Base-by-base conservation (phyloP, 2,888 invertebrate species). In the Fissipunctia ypsillon region DNA sequence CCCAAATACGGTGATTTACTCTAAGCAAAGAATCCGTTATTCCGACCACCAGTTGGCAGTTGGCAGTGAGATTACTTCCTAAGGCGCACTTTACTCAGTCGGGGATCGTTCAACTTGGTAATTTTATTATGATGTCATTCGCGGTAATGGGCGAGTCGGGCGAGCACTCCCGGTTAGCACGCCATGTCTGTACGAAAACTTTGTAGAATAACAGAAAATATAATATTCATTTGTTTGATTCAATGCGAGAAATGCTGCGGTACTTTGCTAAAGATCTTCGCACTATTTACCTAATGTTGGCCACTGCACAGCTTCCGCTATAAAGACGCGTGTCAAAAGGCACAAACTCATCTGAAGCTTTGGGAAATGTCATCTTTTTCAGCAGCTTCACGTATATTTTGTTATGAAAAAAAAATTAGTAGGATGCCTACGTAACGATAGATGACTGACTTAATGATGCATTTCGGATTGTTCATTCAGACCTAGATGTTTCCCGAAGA, bases 61-160 rank as follows among this genome's bases (percentile, higher is more conserved):
- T 78, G 75, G 77, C 77, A 74, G 79, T 78, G 73, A 83, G 77
- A 87, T 85, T 83, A 79, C 77, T 79, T 79, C 78, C 81, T 81
- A 83, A 78, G 78, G 80, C 85, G 70, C 72, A 82, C 68, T 85
- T 87, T 81, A 87, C 81, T 81, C 78, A 78, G 73, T 73, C 80
- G 52, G 65, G 81, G 76, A 85, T 64, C 89, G 81, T 88, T 89
- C 87, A 88, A 87, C 88, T 87, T 87, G 78, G 87, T 86, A 85
- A 89, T 87, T 88, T 89, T 87, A 88, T 88, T 85, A 88, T 88
- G 88, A 88, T 88, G 87, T 89, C 87, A 87, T 87, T 86, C 83
- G 74, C 65, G 78, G 85, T 84, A 82, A 83, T 85, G 70, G 81
- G 68, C 65, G 69, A 64, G 31, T 67, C 65, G 65, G 69, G 57